Evolutionary conservation across 2,113 vertebrate species (phyloP).

Genomic region (Aythya baeri): DNA sequence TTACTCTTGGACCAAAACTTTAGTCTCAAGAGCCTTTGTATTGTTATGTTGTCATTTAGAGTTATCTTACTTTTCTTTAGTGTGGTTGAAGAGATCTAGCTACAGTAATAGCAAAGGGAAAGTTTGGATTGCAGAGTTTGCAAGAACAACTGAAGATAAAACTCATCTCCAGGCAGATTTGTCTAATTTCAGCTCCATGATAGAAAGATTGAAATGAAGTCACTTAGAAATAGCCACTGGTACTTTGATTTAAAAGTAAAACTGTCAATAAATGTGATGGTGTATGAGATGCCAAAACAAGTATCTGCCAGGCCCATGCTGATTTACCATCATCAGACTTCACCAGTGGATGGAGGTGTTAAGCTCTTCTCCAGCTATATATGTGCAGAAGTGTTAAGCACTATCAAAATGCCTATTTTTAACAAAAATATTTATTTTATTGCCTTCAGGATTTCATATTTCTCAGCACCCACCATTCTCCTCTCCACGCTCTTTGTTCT

Average conservation of each 20-base stretch:
- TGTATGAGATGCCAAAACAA: not conserved
- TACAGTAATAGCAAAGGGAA: not conserved
- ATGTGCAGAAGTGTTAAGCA: not conserved
- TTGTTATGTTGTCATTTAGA: not conserved
- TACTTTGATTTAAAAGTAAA: not conserved
- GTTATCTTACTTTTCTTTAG: not conserved
- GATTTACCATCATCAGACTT: not conserved
- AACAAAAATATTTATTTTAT: not conserved
- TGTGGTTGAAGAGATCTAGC: not conserved
- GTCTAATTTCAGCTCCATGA: not conserved
- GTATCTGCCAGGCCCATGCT: not conserved
- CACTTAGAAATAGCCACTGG: not conserved
- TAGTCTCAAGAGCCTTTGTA: not conserved
- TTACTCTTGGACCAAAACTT: not conserved
- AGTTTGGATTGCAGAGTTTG: not conserved
- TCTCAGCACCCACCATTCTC: not conserved
- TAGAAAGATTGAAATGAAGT: not conserved
- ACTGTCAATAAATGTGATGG: not conserved
- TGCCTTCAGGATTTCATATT: not conserved
- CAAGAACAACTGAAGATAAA: not conserved
- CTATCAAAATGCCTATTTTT: not conserved
- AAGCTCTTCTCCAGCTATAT: not conserved
- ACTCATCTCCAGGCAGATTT: not conserved
- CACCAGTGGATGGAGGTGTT: not conserved
- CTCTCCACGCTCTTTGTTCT: not conserved